These are phyloP conservation scores for Sebastiscus albofasciatus DNA, from an alignment of 2,797 vertebrate genomes.

Conservation along the genomic window DNA sequence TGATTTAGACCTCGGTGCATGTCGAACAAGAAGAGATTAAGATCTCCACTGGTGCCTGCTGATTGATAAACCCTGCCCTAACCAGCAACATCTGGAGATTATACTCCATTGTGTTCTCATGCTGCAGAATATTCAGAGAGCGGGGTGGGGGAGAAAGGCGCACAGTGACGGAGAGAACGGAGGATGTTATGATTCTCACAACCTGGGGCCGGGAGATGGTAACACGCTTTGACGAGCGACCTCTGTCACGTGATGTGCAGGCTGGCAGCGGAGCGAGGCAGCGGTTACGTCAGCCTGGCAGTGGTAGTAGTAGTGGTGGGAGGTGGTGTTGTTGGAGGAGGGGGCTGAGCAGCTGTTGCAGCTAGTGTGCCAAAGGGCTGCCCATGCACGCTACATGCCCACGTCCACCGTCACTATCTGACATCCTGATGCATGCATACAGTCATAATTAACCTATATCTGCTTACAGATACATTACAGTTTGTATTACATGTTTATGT, in stretches of 20 bases:
- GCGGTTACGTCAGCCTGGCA: slow-evolving; percentile 69
- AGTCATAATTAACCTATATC: not conserved
- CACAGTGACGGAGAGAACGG: slow-evolving; percentile 13
- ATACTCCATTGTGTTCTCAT: slow-evolving; percentile 23
- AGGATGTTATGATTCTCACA: slow-evolving; percentile 50
- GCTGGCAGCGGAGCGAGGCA: slow-evolving; percentile 49
- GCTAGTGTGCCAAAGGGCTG: slow-evolving; percentile 68
- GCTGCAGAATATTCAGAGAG: slow-evolving; percentile 9
- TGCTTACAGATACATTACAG: not conserved
- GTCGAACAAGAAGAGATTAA: slow-evolving; percentile 56
- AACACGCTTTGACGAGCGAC: slow-evolving; percentile 66
- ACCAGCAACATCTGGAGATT: slow-evolving; percentile 64
- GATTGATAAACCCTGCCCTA: slow-evolving; percentile 49
- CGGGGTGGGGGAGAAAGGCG: not conserved
- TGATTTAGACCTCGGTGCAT: slow-evolving; percentile 33
- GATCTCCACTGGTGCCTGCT: slow-evolving; percentile 35
- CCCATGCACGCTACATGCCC: slow-evolving; percentile 24
- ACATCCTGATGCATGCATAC: not conserved
- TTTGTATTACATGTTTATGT: not conserved
- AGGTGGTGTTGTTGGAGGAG: slow-evolving; percentile 24
- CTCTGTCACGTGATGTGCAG: slow-evolving; percentile 63
- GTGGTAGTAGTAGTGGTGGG: slow-evolving; percentile 60
- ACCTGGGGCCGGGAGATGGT: slow-evolving; percentile 58
- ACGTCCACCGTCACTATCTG: slow-evolving; percentile 5
- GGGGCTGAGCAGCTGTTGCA: slow-evolving; percentile 72